These are phyloP conservation scores for Sebastiscus tertius DNA, from an alignment of 2,797 vertebrate genomes.

Conservation along the genomic window DNA sequence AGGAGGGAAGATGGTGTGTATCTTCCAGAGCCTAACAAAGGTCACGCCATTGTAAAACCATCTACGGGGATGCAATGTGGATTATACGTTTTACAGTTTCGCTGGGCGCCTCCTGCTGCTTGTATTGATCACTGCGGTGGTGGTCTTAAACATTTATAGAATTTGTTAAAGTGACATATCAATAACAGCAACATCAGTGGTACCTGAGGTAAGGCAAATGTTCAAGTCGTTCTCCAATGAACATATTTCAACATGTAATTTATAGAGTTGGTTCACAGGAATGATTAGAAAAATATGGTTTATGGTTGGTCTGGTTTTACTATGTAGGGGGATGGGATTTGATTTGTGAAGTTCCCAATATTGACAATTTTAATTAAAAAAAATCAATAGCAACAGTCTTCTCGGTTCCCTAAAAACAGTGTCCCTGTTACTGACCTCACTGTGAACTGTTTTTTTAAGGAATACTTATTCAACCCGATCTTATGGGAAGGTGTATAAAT, in stretches of 20 bases:
- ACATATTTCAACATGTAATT: not conserved
- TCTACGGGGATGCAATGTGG: not conserved
- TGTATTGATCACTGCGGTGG: slow-evolving; percentile 19
- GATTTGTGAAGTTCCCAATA: not conserved
- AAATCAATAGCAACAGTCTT: accelerated
- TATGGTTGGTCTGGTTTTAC: not conserved
- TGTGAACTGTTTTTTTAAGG: too few relatives aligned
- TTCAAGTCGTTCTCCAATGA: not conserved
- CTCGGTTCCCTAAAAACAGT: not conserved
- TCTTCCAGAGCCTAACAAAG: slow-evolving; percentile 63
- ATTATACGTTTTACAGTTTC: slow-evolving; percentile 38
- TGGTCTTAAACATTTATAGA: slow-evolving; percentile 29
- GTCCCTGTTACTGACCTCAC: not conserved
- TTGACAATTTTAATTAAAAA: not conserved
- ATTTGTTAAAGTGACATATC: slow-evolving; percentile 16
- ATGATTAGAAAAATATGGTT: not conserved
- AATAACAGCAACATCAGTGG: slow-evolving; percentile 12
- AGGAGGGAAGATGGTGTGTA: slow-evolving; percentile 43
- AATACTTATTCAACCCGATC: too few relatives aligned
- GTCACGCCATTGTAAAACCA: slow-evolving; percentile 66
- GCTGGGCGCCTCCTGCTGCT: not conserved
- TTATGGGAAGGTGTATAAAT: too few relatives aligned
- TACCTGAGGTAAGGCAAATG: not conserved
- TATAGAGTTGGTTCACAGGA: not conserved
- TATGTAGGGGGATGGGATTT: not conserved